Conservation (phyloP, 2,888 invertebrate species). For the Dolichomitus sp. region DNA sequence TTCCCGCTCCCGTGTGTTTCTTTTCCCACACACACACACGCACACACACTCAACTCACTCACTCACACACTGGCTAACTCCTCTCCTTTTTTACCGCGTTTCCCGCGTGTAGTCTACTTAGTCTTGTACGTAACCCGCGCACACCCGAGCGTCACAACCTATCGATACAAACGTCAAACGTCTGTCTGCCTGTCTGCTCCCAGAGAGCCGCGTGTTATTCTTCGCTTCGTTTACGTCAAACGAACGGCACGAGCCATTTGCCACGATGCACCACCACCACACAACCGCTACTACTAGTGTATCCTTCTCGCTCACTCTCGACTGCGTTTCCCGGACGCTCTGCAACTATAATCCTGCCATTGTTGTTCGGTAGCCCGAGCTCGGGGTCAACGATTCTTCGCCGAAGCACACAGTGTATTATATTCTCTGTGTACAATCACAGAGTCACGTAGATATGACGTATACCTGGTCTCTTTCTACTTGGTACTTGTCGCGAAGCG, state of each 20-base stretch:
- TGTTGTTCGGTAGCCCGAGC: conserved; percentile 58
- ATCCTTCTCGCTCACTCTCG: conserved; percentile 25
- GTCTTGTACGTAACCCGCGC: conserved; percentile 7
- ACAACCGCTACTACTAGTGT: conserved; percentile 11
- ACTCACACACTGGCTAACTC: neutral
- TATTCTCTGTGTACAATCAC: conserved; percentile 20
- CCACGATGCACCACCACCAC: conserved; percentile 43
- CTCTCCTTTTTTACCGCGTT: conserved; percentile 24
- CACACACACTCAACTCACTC: conserved; percentile 9
- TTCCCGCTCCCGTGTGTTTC: neutral
- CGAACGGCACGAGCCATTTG: conserved; percentile 57
- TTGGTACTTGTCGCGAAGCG: conserved; percentile 10
- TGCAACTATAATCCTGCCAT: conserved; percentile 64
- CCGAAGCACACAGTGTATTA: conserved; percentile 38
- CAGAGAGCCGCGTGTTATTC: conserved; percentile 28
- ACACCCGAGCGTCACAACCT: conserved; percentile 19
- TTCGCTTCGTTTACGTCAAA: conserved; percentile 47
- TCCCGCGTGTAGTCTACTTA: neutral
- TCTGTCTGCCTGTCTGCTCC: conserved; percentile 21
- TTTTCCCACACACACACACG: neutral
- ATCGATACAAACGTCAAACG: conserved; percentile 51
- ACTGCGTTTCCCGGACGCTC: conserved; percentile 34
- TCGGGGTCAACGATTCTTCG: conserved; percentile 66
- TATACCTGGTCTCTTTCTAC: conserved; percentile 16
- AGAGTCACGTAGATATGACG: conserved; percentile 47